These are phyloP conservation scores for Calcarius lapponicus DNA, from an alignment of 2,797 vertebrate genomes.

Conservation along the genomic window DNA sequence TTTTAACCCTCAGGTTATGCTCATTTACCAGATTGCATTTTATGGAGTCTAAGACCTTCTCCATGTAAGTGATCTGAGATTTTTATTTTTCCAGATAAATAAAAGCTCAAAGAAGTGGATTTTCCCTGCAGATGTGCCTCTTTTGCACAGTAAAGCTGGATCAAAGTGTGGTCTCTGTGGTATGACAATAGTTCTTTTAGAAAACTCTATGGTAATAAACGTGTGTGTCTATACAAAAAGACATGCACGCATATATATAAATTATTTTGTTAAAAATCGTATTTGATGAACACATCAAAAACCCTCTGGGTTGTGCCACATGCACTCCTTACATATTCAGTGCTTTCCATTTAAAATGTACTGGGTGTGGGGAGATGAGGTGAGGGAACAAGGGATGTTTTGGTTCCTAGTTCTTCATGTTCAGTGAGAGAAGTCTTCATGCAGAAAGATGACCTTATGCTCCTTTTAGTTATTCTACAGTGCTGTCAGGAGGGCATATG, in stretches of 20 bases:
- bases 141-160: neutral
- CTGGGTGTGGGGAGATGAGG: neutral
- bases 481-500: neutral
- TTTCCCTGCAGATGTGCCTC: neutral
- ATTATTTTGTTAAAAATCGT: neutral
- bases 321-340: neutral
- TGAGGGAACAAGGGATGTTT: neutral
- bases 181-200: neutral
- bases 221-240: neutral
- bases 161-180: neutral
- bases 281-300: neutral
- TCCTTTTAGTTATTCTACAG: neutral
- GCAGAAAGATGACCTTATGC: neutral
- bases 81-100: neutral
- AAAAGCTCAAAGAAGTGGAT: neutral
- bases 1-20: neutral
- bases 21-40: neutral
- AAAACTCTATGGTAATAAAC: neutral
- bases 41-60: neutral
- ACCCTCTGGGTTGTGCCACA: neutral
- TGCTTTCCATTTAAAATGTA: neutral
- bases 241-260: accelerated
- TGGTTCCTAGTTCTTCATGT: neutral
- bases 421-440: neutral
- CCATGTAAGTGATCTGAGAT: neutral